These are phyloP conservation scores for Oncopodura yosiiana DNA, from an alignment of 1,140 invertebrate species.

Conservation along the genomic window DNA sequence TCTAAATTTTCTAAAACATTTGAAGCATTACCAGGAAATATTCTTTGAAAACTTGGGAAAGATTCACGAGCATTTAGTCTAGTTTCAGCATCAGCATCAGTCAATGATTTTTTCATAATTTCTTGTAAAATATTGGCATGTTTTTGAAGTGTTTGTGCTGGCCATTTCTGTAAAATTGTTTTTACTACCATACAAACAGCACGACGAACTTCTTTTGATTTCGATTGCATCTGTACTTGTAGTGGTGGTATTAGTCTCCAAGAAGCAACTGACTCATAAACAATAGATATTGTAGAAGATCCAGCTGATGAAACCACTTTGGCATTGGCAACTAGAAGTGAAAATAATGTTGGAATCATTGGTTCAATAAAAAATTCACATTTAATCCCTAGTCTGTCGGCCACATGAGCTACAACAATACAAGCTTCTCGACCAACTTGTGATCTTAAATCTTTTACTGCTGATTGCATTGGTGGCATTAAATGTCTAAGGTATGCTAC, in stretches of 20 bases:
- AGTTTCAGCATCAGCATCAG: conserved; percentile 31
- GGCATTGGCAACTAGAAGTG: conserved; percentile 31
- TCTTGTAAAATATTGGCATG: conserved; percentile 20
- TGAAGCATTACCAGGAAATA: conserved; percentile 18
- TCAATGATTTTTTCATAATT: conserved; percentile 30
- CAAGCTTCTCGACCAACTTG: conserved; percentile 32
- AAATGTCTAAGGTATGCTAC: conserved; percentile 31
- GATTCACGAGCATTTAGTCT: conserved; percentile 19
- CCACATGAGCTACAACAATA: conserved; percentile 25
- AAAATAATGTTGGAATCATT: conserved; percentile 27
- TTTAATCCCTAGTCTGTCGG: conserved; percentile 21
- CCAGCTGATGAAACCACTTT: conserved; percentile 30
- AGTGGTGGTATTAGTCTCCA: conserved; percentile 30
- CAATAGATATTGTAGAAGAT: conserved; percentile 19
- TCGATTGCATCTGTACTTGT: conserved; percentile 31
- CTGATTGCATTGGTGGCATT: conserved; percentile 27
- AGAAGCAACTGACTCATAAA: conserved; percentile 32
- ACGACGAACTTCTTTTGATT: conserved; percentile 33
- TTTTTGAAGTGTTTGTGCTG: conserved; percentile 17
- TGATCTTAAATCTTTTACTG: conserved; percentile 31
- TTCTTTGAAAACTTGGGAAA: conserved; percentile 24
- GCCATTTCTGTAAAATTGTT: conserved; percentile 27
- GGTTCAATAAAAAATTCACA: conserved; percentile 31
- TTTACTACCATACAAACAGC: conserved; percentile 31
- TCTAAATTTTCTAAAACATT: conserved; percentile 27